Evolutionary conservation across 2,888 invertebrate genomes (phyloP), one percentile per base, ranked within the genome.

Genomic region (Tiphia femorata): DNA sequence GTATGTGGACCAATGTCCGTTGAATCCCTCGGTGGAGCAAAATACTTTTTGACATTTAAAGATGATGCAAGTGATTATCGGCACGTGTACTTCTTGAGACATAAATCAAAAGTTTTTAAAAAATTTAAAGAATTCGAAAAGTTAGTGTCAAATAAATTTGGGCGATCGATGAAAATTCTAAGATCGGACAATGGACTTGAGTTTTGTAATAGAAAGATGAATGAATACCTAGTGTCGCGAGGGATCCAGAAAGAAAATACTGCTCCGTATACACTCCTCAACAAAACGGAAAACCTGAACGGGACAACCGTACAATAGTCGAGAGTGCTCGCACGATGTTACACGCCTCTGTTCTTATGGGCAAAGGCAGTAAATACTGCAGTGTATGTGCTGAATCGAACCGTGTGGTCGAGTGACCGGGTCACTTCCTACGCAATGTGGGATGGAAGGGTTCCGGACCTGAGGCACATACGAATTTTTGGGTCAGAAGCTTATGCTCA

Each of bases 361-460:
- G 37, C 35, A 1, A 25, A 47, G 12, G 47, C 37, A 1, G 37
- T 47, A 1, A 25, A 23, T 10, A 47, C 17, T 1, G 25, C 37
- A 4, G 37, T 47, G 3, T 47, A 47, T 3, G 16, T 47, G 1
- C 10, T 37, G 0, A 47, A 37, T 1, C 23, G 25, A 16, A 37
- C 17, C 1, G 2, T 14, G 10, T 43, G 29, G 29, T 29, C 29
- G 29, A 16, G 38, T 19, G 19, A 17, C 17, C 16, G 19, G 17
- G 38, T 8, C 19, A 56, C 17, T 17, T 51, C 44, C 7, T 44
- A 44, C 12, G 44, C 27, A 3, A 29, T 29, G 29, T 44, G 44
- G 44, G 29, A 5, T 2, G 29, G 29, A 7, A 44, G 16, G 17
- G n/a, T 5, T 5, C 44, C 44, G n/a, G 23, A 30, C 7, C 44